Evolutionary conservation across 2,888 invertebrate species (phyloP), one percentile per base, ranked within the genome.

Genomic region (Neuroscelio doddi): DNA sequence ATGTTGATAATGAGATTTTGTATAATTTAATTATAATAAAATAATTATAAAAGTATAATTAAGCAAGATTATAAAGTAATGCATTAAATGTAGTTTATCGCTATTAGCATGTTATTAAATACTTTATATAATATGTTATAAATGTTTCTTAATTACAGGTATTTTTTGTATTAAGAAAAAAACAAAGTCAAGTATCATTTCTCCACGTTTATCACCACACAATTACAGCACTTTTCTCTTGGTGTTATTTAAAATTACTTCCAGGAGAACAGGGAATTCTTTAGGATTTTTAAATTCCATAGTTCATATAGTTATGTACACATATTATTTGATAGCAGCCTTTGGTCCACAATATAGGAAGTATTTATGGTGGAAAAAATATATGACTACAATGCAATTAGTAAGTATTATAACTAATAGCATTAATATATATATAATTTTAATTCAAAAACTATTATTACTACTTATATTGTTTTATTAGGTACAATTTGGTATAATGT

Each of bases 311-410:
- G 86, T 94, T 69, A 94, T 95, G 94, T 94, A 94, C 79, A 86
- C 89, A 0, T 94, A 94, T 78, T 94, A 94, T 74, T 89, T 92
- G 32, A 82, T 94, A 78, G 87, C 94, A 0, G 92, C 93, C 0
- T 84, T 93, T 62, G 94, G 94, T 9, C 93, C 93, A 0, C 81
- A 87, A 17, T 90, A 90, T 68, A 89, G 90, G 61, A 92, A 92
- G 76, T 93, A 91, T 80, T 85, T 94, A 41, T 93, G 92, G 89
- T 94, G 94, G 94, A 95, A 94, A 82, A 92, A 91, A 72, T 92
- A 94, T 79, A 90, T 95, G 86, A 94, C 94, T 0, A 88, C 87
- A 62, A 87, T 94, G 73, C 94, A 95, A 83, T 85, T 94, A 87
- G 93, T 92, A 81, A 87, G 86, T 83, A 38, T 38, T n/a, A 15